These are phyloP conservation scores for Agonopterix alstromeriana DNA, from an alignment of 2,888 invertebrate species.

Conservation along the genomic window DNA sequence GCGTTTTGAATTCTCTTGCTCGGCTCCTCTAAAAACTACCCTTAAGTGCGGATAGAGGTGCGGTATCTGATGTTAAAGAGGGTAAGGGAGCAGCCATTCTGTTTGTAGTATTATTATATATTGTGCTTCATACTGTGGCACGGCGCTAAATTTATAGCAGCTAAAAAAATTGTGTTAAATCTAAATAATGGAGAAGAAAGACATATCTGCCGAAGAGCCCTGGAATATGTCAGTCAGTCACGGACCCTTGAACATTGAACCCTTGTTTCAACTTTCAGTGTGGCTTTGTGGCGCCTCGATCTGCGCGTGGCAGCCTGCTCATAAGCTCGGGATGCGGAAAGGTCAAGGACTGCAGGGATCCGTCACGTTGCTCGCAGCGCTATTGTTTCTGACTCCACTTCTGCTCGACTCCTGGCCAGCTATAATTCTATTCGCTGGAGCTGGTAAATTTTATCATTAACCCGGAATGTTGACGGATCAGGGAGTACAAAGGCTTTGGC, in stretches of 20 bases:
- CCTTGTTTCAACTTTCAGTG: constrained; percentile 46
- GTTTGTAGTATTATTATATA: too few species aligned
- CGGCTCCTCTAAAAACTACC: too few species aligned
- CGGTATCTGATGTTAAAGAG: too few species aligned
- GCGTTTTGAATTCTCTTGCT: too few species aligned
- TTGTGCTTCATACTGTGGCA: too few species aligned
- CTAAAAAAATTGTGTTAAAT: too few species aligned
- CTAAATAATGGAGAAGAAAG: too few species aligned
- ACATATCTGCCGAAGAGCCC: too few species aligned
- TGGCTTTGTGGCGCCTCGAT: constrained; percentile 65
- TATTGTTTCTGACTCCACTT: constrained; percentile 74
- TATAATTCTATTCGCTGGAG: constrained; percentile 75
- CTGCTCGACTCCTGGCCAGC: constrained; percentile 79
- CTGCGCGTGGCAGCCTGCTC: constrained; percentile 75
- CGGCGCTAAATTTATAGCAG: neutral
- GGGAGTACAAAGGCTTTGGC: neutral
- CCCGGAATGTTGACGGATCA: neutral
- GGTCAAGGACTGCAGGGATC: constrained; percentile 50
- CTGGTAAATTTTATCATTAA: constrained; percentile 52
- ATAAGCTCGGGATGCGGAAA: constrained; percentile 49
- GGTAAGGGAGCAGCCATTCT: too few species aligned
- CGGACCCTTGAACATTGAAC: too few species aligned
- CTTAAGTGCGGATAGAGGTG: too few species aligned
- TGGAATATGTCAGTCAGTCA: too few species aligned
- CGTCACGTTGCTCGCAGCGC: constrained; percentile 62